Conservation (phyloP, 1,140 invertebrate genomes). For the Zaprionus capensis region DNA sequence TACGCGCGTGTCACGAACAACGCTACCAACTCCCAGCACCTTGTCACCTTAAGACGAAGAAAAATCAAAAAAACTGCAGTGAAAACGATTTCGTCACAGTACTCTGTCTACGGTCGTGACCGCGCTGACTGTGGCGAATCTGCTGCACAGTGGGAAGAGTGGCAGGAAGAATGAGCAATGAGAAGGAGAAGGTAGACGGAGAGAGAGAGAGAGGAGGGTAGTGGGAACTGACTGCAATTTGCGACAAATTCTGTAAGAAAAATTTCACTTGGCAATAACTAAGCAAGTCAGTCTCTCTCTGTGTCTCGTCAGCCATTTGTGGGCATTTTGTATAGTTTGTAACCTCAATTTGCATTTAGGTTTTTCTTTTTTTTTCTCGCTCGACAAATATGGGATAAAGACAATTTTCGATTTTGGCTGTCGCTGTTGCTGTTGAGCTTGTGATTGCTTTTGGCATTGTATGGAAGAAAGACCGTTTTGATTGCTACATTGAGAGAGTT, state of each 20-base stretch:
- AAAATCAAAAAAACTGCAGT: constrained; percentile 21
- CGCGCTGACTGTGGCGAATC: constrained; percentile 38
- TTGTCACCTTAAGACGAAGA: constrained; percentile 13
- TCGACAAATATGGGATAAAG: constrained; percentile 51
- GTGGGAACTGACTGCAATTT: constrained; percentile 53
- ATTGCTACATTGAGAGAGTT: constrained; percentile 42
- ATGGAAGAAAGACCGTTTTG: constrained; percentile 37
- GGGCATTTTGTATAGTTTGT: constrained; percentile 50
- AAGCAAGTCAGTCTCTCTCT: constrained; percentile 7
- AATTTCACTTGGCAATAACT: constrained; percentile 52
- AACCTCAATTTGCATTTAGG: constrained; percentile 64
- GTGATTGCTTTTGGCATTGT: constrained; percentile 38
- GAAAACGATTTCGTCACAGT: constrained; percentile 45
- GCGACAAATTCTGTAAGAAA: constrained; percentile 62
- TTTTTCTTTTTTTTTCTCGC: constrained; percentile 3
- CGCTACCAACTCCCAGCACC: constrained; percentile 3
- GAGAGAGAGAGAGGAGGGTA: neutral
- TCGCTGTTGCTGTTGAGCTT: constrained; percentile 19
- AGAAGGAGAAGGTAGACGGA: neutral
- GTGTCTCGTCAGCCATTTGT: constrained; percentile 32
- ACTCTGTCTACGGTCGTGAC: constrained; percentile 50
- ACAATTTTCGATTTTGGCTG: constrained; percentile 44
- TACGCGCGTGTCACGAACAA: constrained; percentile 10
- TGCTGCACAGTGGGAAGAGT: constrained; percentile 24
- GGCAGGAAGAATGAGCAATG: neutral